Conservation (phyloP, 2,888 invertebrate genomes). For the Julus scanicus region DNA sequence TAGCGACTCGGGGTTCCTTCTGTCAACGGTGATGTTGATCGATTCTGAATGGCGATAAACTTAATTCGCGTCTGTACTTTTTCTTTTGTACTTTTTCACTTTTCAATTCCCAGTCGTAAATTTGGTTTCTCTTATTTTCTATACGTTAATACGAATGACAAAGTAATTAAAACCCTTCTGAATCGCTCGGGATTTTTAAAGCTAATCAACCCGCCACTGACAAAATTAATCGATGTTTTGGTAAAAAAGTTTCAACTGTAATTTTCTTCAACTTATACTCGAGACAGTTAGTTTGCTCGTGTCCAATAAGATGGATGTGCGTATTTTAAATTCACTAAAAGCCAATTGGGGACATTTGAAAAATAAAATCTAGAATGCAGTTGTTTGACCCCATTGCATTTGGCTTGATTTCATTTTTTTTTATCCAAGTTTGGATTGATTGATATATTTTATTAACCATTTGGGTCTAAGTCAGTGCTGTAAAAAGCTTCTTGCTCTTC, state of each 20-base stretch:
- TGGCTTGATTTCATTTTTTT: too few species aligned
- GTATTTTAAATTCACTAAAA: too few species aligned
- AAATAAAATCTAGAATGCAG: too few species aligned
- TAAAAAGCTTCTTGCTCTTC: too few species aligned
- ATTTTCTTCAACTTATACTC: not conserved
- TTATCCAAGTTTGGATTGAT: too few species aligned
- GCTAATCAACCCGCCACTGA: not conserved
- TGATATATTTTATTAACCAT: too few species aligned
- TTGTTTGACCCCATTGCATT: too few species aligned
- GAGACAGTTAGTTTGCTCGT: not conserved
- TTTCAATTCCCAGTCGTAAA: not conserved
- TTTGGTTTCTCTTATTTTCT: not conserved
- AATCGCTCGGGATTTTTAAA: not conserved
- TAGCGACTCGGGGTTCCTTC: not conserved
- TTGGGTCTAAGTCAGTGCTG: too few species aligned
- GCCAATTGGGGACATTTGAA: too few species aligned
- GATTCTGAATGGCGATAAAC: conserved; percentile 1
- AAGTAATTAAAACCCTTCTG: conserved; percentile 14
- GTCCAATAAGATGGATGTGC: too few species aligned
- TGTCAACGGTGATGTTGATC: not conserved
- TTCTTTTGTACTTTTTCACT: conserved; percentile 12
- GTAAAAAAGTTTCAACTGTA: not conserved
- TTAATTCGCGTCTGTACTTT: not conserved
- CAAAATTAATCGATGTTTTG: conserved; percentile 2
- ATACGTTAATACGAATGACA: not conserved